Conservation (phyloP, 2,797 vertebrate species). For the Epinephelus malabaricus region DNA sequence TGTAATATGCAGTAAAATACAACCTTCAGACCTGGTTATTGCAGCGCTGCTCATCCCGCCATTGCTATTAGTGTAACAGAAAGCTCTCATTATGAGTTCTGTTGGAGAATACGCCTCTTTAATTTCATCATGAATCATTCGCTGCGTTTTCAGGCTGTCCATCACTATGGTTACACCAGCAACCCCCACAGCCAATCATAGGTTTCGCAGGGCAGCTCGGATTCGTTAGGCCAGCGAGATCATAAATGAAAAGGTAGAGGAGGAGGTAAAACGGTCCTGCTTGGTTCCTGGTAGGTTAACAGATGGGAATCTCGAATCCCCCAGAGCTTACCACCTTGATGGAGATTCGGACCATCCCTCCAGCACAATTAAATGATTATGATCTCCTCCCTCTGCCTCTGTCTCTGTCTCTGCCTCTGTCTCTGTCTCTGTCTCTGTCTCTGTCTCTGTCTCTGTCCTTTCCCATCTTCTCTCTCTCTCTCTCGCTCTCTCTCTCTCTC, state of each 20-base stretch:
- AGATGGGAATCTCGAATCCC: constrained; percentile 66
- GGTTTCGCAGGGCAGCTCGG: constrained; percentile 39
- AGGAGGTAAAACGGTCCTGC: constrained; percentile 38
- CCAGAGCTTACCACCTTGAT: constrained; percentile 68
- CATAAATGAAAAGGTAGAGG: constrained; percentile 47
- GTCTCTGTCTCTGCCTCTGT: constrained; percentile 42
- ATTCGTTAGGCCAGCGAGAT: constrained; percentile 52
- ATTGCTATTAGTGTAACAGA: constrained; percentile 48
- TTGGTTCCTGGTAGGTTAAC: constrained; percentile 52
- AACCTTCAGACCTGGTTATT: constrained; percentile 45
- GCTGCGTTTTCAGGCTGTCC: constrained; percentile 54
- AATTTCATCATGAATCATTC: constrained; percentile 65
- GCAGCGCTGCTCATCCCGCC: constrained; percentile 35
- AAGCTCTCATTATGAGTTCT: constrained; percentile 54
- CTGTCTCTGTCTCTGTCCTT: constrained; percentile 45
- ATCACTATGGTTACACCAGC: constrained; percentile 73
- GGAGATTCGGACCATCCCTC: constrained; percentile 79
- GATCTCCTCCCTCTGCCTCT: constrained; percentile 75
- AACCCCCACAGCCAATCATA: constrained; percentile 52
- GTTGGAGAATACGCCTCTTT: constrained; percentile 52
- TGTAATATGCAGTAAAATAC: constrained; percentile 46
- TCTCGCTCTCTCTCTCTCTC: constrained; percentile 61
- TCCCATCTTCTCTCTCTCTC: constrained; percentile 52
- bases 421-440: constrained; percentile 46
- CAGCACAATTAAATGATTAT: constrained; percentile 88